Percentiles rank a stretch among this genome's conserved stretches.
Conservation (phyloP, 2,113 vertebrate species). For the Pachyramphus minor region DNA sequence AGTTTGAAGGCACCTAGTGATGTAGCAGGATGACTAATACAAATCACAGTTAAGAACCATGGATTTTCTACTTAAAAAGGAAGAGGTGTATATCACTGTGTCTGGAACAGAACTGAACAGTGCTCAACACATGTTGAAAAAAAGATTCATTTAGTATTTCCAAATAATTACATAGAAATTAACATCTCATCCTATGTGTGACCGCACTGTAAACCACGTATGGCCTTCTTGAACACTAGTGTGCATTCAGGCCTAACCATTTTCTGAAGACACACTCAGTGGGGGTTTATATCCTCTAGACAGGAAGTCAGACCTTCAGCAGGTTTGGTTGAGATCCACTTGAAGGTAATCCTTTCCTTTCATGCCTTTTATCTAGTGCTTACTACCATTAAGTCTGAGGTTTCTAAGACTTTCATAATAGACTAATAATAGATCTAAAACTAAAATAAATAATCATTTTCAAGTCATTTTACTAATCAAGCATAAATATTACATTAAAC, state of each 20-base stretch:
- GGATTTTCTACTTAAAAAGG: neutral
- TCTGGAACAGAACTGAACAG: neutral
- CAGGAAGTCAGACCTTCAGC: neutral
- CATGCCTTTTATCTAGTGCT: neutral
- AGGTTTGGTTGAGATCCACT: neutral
- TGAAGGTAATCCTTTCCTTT: neutral
- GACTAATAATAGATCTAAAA: neutral
- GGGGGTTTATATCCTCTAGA: neutral
- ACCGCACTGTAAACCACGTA: neutral
- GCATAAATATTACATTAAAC: neutral
- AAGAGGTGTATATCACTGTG: neutral
- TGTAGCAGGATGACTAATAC: neutral
- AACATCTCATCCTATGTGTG: neutral
- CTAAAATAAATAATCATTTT: neutral
- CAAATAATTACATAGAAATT: neutral
- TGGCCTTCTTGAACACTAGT: neutral
- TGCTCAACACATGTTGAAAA: neutral
- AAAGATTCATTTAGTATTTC: neutral
- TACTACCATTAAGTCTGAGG: neutral
- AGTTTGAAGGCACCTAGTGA: neutral
- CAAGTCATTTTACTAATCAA: neutral
- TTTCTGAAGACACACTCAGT: neutral
- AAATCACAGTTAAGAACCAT: neutral
- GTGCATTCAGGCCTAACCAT: neutral
- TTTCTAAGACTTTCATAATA: neutral